These are phyloP conservation scores for Carduelis carduelis DNA, from an alignment of 2,797 vertebrate genomes.

Conservation along the genomic window DNA sequence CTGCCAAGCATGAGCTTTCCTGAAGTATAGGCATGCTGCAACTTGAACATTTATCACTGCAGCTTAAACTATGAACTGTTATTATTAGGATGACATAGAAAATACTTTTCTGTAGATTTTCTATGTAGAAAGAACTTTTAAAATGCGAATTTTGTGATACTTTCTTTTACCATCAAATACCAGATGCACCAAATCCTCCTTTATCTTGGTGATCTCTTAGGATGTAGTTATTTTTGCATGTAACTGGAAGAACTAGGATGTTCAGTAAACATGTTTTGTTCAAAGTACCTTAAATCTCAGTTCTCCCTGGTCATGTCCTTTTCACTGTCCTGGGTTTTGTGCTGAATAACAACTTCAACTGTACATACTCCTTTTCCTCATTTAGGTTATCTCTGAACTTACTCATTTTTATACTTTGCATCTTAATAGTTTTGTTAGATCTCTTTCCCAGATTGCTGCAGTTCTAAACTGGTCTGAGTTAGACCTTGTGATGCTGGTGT, in stretches of 20 bases:
- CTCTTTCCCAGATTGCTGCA: neutral
- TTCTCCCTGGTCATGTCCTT: neutral
- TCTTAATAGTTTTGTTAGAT: neutral
- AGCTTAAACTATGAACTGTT: neutral
- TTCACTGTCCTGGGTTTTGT: neutral
- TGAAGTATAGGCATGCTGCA: slow-evolving; percentile 20
- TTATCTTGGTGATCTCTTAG: neutral
- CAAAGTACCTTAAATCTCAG: neutral
- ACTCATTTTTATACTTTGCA: neutral
- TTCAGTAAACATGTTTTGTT: neutral
- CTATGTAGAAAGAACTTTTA: neutral
- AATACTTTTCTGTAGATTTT: neutral
- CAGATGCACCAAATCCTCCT: neutral
- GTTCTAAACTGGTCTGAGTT: neutral
- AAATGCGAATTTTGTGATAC: neutral
- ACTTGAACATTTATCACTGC: neutral
- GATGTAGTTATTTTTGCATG: neutral
- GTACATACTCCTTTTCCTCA: neutral
- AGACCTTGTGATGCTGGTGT: neutral
- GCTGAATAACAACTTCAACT: neutral
- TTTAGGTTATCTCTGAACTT: neutral
- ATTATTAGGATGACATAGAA: neutral
- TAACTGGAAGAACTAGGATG: neutral
- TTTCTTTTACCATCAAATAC: neutral
- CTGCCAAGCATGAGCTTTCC: slow-evolving; percentile 37